phyloP scores from a whole-genome alignment of 2,113 vertebrate species.

The Callopanchax toddi region DNA sequence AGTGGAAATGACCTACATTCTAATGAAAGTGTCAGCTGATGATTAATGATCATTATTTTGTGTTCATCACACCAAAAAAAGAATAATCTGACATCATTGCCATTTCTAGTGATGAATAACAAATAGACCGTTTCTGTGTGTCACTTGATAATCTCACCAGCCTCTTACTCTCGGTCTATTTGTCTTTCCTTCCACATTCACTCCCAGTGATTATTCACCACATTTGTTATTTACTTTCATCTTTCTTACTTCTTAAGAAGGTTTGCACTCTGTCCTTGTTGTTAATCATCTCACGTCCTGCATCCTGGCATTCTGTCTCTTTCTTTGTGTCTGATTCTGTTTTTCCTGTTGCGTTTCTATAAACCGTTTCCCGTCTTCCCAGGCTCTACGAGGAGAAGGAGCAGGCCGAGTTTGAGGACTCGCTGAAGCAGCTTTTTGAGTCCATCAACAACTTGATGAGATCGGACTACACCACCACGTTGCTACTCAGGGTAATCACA shows the following conservation, averaged over 20 bases:
- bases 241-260: not conserved
- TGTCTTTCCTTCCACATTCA: not conserved
- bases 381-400: conserved; percentile 97
- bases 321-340: not conserved
- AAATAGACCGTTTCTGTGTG: not conserved
- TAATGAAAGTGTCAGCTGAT: not conserved
- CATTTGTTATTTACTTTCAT: not conserved
- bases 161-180: not conserved
- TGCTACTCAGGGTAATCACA: conserved; percentile 87
- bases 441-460: conserved; percentile 97
- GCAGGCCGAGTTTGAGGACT: conserved; percentile 94
- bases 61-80: not conserved
- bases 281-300: not conserved
- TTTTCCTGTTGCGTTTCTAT: conserved; percentile 12
- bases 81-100: not conserved
- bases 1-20: not conserved
- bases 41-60: not conserved
- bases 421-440: conserved; percentile 92
- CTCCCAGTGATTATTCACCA: not conserved
- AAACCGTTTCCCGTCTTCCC: conserved; percentile 3
- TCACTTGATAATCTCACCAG: not conserved
- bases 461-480: conserved; percentile 87
- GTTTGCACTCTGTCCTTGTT: not conserved
- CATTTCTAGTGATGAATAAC: not conserved
- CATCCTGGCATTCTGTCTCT: not conserved